These are phyloP conservation scores for Cephus cinctus DNA, from an alignment of 1,140 invertebrate genomes.

Conservation along the genomic window DNA sequence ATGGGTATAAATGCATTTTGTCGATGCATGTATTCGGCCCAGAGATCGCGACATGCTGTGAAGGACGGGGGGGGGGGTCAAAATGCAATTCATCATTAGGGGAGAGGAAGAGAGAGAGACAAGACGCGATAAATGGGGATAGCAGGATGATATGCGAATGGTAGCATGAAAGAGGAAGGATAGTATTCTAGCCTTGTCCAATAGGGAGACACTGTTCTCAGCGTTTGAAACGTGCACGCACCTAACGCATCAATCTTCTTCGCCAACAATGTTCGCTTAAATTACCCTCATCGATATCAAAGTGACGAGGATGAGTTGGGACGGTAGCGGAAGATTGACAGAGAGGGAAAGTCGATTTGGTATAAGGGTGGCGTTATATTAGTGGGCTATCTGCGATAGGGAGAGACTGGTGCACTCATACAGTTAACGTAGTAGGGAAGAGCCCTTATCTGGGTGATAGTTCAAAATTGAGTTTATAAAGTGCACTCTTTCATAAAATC, in stretches of 20 bases:
- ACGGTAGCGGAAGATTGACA: constrained; percentile 25
- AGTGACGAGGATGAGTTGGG: constrained; percentile 34
- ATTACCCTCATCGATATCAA: constrained; percentile 55
- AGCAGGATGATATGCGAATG: constrained; percentile 3
- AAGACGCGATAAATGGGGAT: constrained; percentile 6
- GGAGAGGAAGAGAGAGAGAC: constrained; percentile 20
- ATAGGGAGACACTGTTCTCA: constrained; percentile 8
- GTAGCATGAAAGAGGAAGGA: not conserved
- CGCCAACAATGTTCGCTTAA: constrained; percentile 52
- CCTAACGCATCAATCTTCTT: constrained; percentile 53
- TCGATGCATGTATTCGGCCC: no score
- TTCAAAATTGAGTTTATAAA: constrained; percentile 45
- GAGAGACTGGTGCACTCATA: constrained; percentile 8
- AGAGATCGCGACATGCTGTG: no score
- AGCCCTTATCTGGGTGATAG: constrained; percentile 35
- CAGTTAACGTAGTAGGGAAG: constrained; percentile 4
- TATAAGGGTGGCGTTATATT: not conserved
- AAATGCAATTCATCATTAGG: constrained; percentile 48
- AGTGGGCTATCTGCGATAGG: not conserved
- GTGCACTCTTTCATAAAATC: constrained; percentile 32
- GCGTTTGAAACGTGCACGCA: constrained; percentile 32
- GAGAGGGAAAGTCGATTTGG: not conserved
- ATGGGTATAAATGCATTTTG: no score
- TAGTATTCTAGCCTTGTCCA: not conserved
- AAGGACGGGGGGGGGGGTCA: no score